Evolutionary conservation across 2,888 invertebrate species (phyloP).

Genomic region (Polydrusus tereticollis): DNA sequence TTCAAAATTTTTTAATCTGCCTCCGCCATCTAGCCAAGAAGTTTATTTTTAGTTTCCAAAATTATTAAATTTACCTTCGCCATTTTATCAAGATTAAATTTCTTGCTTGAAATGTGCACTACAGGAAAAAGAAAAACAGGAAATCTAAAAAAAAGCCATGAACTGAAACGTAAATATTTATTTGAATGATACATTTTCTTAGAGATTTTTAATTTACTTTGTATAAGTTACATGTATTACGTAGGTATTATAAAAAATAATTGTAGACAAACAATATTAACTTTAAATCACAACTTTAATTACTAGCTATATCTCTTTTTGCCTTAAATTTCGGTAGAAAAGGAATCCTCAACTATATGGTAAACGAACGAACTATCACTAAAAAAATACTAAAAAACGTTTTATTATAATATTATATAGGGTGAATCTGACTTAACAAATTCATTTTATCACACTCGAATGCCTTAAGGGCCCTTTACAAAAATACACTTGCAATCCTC

Average conservation of each 20-base stretch:
- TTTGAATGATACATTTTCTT: constrained; percentile 39
- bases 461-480: constrained; percentile 65
- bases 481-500: constrained; percentile 66
- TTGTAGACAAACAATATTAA: constrained; percentile 20
- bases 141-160: background rate
- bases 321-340: constrained; percentile 15
- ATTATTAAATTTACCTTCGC: too few relatives aligned
- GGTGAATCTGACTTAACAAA: constrained; percentile 63
- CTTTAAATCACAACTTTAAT: constrained; percentile 29
- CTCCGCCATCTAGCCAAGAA: too few relatives aligned
- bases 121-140: background rate
- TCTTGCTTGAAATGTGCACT: too few relatives aligned
- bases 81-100: too few relatives aligned
- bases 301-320: constrained; percentile 7
- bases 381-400: constrained; percentile 36
- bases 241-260: constrained; percentile 40
- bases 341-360: constrained; percentile 1
- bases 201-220: constrained; percentile 25
- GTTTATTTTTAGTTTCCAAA: too few relatives aligned
- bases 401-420: constrained; percentile 51
- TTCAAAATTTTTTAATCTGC: too few relatives aligned
- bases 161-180: constrained; percentile 45
- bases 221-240: constrained; percentile 28
- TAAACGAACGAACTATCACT: constrained; percentile 28
- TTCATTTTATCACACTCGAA: constrained; percentile 67